Evolutionary conservation across 2,113 vertebrate species (phyloP).

Genomic region (Zeus faber): DNA sequence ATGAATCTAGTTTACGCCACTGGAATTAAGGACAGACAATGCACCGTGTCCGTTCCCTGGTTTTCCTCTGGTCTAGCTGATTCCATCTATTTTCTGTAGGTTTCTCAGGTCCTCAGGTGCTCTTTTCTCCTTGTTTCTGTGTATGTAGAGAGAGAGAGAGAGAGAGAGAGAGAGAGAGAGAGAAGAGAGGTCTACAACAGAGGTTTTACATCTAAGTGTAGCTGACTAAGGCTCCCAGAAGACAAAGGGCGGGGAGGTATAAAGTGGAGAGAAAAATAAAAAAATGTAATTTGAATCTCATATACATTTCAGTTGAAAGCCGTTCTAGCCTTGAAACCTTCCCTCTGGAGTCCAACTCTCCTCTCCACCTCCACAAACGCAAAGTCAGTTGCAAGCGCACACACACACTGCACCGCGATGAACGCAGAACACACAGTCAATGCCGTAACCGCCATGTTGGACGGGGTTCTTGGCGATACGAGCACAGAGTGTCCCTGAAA

Average conservation of each 20-base stretch:
- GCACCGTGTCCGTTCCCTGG: too few relatives aligned
- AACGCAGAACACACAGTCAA: neutral
- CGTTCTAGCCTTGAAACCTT: constrained; percentile 74
- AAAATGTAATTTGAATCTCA: constrained; percentile 74
- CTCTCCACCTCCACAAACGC: constrained; percentile 34
- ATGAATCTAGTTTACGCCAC: too few relatives aligned
- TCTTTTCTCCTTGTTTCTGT: too few relatives aligned
- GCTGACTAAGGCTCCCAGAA: constrained; percentile 71
- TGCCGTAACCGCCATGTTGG: constrained; percentile 22
- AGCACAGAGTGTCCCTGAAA: constrained; percentile 54
- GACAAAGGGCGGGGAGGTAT: constrained; percentile 48
- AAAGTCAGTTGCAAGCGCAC: constrained; percentile 12
- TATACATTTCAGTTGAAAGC: constrained; percentile 82
- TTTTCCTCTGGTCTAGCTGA: too few relatives aligned
- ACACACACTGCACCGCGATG: neutral
- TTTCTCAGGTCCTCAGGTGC: too few relatives aligned
- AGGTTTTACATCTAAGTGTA: neutral
- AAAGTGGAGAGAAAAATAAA: constrained; percentile 46
- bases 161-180: too few relatives aligned
- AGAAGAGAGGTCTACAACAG: too few relatives aligned
- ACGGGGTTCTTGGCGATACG: constrained; percentile 52
- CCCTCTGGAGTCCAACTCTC: constrained; percentile 65
- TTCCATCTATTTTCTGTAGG: too few relatives aligned
- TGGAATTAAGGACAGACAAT: too few relatives aligned
- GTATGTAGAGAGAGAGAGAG: too few relatives aligned